Evolutionary conservation across 2,797 vertebrate species (phyloP), one percentile per base, ranked within the genome.

Genomic region (Pangasius krempfi): DNA sequence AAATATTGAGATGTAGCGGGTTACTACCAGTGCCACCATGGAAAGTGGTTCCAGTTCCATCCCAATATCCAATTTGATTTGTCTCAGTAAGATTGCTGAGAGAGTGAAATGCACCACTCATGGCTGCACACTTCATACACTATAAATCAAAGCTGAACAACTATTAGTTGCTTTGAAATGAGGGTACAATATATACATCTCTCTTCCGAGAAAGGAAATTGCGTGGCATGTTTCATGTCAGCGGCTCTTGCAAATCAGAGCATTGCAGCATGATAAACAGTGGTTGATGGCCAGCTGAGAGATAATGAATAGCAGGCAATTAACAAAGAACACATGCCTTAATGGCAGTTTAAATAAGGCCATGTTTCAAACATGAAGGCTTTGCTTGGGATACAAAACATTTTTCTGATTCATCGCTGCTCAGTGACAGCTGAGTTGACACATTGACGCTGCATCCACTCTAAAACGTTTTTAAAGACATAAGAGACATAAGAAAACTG

Each of bases 311-410:
- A 87, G 70, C 40, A 84, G 68, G 62, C 84, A 89, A 90, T 89
- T 91, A 90, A 81, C 37, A 80, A 66, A 68, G 27, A 86, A 88
- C 82, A 86, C 70, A 79, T n/a, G 86, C 80, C 54, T 85, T 89
- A 7, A 33, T 64, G 79, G 33, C 66, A 37, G 66, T 75, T 33
- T 56, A 72, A 40, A 86, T 33, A 62, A 25, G 76, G 50, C 68
- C 33, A 88, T 90, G 90, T 88, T 87, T 89, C 89, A 90, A 89
- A 90, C 85, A 86, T 89, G 73, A 89, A 83, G 80, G 85, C 30
- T 78, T 40, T n/a, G 37, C 66, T 64, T 81, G 64, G 72, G 40
- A 73, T 85, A 84, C 44, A 73, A 89, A 79, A 78, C 37, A 60
- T 62, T 44, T 64, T 81, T 85, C 76, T 44, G 86, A 84, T 58